Evolutionary conservation across 1,140 invertebrate genomes (phyloP).

Genomic region (Zaprionus lachaisei): DNA sequence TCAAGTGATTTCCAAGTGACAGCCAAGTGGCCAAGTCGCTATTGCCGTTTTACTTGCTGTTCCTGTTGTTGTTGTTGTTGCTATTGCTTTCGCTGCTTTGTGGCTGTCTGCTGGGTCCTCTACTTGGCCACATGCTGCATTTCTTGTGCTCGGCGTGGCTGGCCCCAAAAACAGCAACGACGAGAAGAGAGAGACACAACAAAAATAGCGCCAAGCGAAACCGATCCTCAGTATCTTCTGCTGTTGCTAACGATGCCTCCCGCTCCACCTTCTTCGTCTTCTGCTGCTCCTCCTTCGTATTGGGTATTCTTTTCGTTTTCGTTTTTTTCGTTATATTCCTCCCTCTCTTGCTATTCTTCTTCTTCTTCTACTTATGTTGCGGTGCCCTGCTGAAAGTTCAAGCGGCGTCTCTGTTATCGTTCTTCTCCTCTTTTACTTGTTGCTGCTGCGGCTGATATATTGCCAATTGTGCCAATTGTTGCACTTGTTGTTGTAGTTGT

Average conservation of each 20-base stretch:
- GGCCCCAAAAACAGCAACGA: constrained; percentile 17
- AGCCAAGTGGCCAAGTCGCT: constrained; percentile 46
- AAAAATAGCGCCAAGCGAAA: constrained; percentile 36
- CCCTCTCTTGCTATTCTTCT: background rate
- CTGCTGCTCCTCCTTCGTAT: background rate
- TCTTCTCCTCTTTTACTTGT: constrained; percentile 20
- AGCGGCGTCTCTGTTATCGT: constrained; percentile 26
- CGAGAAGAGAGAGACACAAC: constrained; percentile 46
- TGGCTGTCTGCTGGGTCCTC: constrained; percentile 47
- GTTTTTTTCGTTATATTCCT: background rate
- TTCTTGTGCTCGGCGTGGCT: constrained; percentile 21
- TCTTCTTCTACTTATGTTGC: constrained; percentile 34
- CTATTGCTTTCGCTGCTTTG: constrained; percentile 23
- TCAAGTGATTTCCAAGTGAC: constrained; percentile 70
- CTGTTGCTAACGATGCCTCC: constrained; percentile 8
- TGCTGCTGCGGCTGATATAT: constrained; percentile 72
- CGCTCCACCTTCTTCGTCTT: background rate
- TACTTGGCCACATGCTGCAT: constrained; percentile 67
- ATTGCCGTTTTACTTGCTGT: background rate
- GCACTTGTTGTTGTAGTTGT: constrained; percentile 62
- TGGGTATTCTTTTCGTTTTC: background rate
- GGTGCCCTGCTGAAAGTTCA: constrained; percentile 41
- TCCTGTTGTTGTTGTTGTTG: constrained; percentile 11
- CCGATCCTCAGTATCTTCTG: constrained; percentile 12
- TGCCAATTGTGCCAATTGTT: constrained; percentile 79